A percentile compares a stretch with the other conserved stretches of the same genome.
phyloP scores from a whole-genome alignment of 2,113 vertebrate genomes.

The Triplophysa dalaica region DNA sequence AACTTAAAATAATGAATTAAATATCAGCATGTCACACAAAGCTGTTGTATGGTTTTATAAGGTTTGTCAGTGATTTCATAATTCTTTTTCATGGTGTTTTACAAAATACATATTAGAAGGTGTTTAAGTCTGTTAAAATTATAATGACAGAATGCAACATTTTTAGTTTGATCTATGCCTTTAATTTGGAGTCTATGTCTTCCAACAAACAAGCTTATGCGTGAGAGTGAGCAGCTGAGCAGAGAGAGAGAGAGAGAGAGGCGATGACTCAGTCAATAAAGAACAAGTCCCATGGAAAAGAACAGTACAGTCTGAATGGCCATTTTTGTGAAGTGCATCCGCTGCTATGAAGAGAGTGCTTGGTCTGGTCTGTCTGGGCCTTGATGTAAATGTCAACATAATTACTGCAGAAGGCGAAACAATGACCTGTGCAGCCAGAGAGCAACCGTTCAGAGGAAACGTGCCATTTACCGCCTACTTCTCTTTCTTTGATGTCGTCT shows the following conservation, averaged over 20 bases:
- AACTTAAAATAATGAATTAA: neutral
- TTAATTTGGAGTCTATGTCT: neutral
- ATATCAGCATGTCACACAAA: neutral
- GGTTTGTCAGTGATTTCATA: no score
- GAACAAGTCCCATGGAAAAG: conserved; percentile 2
- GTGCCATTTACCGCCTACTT: conserved; percentile 33
- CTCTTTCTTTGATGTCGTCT: conserved; percentile 40
- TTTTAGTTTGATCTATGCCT: no score
- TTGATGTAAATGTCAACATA: conserved; percentile 59
- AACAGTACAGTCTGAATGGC: neutral
- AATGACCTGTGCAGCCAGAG: conserved; percentile 44
- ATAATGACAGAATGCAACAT: no score
- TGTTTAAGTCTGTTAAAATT: no score
- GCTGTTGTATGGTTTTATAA: neutral
- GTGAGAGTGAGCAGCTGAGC: neutral
- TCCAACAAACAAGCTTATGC: neutral
- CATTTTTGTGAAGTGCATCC: conserved; percentile 17
- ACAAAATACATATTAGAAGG: no score
- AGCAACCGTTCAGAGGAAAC: conserved; percentile 23
- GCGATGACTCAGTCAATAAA: conserved; percentile 26
- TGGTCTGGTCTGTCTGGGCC: conserved; percentile 8
- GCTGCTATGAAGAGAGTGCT: conserved; percentile 40
- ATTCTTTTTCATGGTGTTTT: no score
- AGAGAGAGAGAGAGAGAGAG: neutral
- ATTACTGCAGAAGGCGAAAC: conserved; percentile 52